Evolutionary conservation across 2,888 invertebrate species (phyloP).

Genomic region (Teleogryllus oceanicus): DNA sequence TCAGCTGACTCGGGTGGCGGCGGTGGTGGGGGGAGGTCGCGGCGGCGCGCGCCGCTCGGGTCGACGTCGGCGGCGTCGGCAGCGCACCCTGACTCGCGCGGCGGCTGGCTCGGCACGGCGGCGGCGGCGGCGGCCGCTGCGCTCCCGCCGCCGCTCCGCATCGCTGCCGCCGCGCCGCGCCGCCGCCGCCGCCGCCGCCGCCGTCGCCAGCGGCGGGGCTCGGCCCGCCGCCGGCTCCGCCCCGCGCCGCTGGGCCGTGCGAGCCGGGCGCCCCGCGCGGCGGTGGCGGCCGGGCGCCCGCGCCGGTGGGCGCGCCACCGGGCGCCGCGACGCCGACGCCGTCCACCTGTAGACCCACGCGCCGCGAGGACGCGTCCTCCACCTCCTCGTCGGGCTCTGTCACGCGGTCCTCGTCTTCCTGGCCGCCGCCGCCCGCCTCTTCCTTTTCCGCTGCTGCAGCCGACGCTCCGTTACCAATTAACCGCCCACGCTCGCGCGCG

Average conservation of each 20-base stretch:
- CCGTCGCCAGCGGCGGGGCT: constrained; percentile 40
- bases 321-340: background rate
- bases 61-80: background rate
- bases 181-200: constrained; percentile 44
- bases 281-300: background rate
- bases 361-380: background rate
- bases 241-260: background rate
- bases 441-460: background rate
- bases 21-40: background rate
- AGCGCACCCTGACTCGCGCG: constrained; percentile 37
- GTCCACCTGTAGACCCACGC: background rate
- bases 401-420: too few species aligned
- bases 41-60: constrained; percentile 6
- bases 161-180: constrained; percentile 2
- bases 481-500: background rate
- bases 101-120: constrained; percentile 41
- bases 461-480: background rate
- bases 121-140: background rate
- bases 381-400: background rate
- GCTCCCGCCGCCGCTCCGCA: constrained; percentile 40
- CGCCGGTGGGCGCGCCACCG: background rate
- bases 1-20: background rate
- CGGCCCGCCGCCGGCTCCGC: constrained; percentile 34
- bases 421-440: too few species aligned
- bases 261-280: constrained; percentile 12